Conservation (phyloP, 2,888 invertebrate genomes). For the Heliconius ethilla region DNA sequence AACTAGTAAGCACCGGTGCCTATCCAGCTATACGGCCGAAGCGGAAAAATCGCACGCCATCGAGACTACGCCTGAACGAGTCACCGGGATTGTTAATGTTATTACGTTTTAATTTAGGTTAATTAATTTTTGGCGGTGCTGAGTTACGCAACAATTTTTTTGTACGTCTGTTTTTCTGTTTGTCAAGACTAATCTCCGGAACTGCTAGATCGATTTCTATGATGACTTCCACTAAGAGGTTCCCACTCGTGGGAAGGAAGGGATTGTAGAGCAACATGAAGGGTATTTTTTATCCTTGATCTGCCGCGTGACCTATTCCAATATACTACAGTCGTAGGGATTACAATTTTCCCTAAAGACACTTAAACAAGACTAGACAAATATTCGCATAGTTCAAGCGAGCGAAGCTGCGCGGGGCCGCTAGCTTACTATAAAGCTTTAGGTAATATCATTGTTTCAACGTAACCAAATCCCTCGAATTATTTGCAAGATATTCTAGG, state of each 20-base stretch:
- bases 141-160: background rate
- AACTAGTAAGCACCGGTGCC: conserved; percentile 46
- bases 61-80: conserved; percentile 14
- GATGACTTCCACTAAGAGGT: too few relatives aligned
- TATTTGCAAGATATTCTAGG: conserved; percentile 19
- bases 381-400: background rate
- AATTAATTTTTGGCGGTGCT: background rate
- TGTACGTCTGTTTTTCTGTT: too few relatives aligned
- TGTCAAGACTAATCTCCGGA: too few relatives aligned
- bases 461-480: background rate
- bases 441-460: conserved; percentile 11
- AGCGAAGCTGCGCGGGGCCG: background rate
- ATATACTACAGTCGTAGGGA: too few relatives aligned
- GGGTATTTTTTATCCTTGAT: too few relatives aligned
- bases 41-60: conserved; percentile 38
- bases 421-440: background rate
- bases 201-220: too few relatives aligned
- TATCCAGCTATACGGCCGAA: conserved; percentile 48
- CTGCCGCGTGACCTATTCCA: too few relatives aligned
- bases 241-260: too few relatives aligned
- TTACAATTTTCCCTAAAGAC: too few relatives aligned
- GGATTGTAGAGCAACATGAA: too few relatives aligned
- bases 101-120: conserved; percentile 14
- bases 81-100: conserved; percentile 19
- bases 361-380: background rate